Evolutionary conservation across 1,140 invertebrate species (phyloP).

Genomic region (Schlechtendalia chinensis): DNA sequence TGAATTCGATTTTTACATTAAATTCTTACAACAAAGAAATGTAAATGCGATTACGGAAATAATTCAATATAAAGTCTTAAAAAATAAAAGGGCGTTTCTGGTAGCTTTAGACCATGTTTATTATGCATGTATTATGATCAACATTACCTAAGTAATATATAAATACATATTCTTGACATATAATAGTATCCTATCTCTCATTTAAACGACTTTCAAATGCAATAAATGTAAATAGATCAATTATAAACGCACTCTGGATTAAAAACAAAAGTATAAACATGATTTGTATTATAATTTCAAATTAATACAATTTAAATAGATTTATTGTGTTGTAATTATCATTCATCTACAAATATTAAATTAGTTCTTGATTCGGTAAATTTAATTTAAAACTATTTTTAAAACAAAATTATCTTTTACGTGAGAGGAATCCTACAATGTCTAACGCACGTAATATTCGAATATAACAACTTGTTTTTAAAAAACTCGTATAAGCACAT

Average conservation of each 20-base stretch:
- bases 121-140: background rate
- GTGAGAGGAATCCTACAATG: too few species aligned
- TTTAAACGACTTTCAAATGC: conserved; percentile 34
- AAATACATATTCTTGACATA: too few species aligned
- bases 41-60: background rate
- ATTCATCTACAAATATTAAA: conserved; percentile 1
- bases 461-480: too few species aligned
- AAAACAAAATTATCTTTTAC: too few species aligned
- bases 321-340: background rate
- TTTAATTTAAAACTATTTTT: too few species aligned
- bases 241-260: background rate
- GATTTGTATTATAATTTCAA: background rate
- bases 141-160: background rate
- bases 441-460: too few species aligned
- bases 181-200: background rate
- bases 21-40: background rate
- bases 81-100: conserved; percentile 14
- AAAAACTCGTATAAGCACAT: too few species aligned
- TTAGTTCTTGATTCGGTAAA: background rate
- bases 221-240: background rate
- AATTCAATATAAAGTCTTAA: background rate
- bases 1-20: background rate
- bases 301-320: background rate
- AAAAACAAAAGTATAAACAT: background rate
- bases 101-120: background rate